A percentile compares a stretch with the other conserved stretches of the same genome.
phyloP scores from a whole-genome alignment of 2,888 invertebrate species.

The Chrysina gloriosa region DNA sequence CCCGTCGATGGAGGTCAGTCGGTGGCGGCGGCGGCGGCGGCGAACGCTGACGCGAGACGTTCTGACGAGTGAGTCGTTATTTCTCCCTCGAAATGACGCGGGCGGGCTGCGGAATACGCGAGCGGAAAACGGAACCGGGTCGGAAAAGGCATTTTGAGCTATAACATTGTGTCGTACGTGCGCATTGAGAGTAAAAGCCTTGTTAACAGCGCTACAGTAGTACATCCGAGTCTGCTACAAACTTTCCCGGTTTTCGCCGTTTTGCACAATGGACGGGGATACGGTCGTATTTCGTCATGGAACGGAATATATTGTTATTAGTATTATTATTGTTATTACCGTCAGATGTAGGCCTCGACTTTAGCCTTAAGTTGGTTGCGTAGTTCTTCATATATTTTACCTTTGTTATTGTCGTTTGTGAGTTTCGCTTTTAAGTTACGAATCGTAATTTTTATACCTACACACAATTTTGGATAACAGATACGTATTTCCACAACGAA shows the following conservation, averaged over 20 bases:
- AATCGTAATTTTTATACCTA: too few relatives aligned
- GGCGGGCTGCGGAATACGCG: slow-evolving; percentile 14
- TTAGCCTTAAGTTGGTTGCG: not conserved
- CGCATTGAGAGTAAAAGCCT: slow-evolving; percentile 32
- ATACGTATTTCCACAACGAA: not conserved
- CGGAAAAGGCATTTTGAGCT: slow-evolving; percentile 29
- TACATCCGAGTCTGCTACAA: slow-evolving; percentile 4
- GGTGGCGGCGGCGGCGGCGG: not conserved
- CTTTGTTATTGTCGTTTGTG: not conserved
- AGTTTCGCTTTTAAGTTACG: too few relatives aligned
- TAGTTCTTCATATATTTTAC: slow-evolving; percentile 11
- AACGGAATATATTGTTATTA: slow-evolving; percentile 13
- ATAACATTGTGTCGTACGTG: slow-evolving; percentile 35
- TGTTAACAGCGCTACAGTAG: slow-evolving; percentile 26
- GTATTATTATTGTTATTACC: slow-evolving; percentile 22
- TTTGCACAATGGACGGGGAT: slow-evolving; percentile 27
- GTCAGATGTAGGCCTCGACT: not conserved
- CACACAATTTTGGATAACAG: too few relatives aligned
- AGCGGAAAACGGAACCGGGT: slow-evolving; percentile 24
- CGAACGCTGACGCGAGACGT: slow-evolving; percentile 16
- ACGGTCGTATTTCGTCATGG: slow-evolving; percentile 15
- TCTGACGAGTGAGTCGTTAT: slow-evolving; percentile 31
- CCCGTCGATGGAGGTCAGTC: slow-evolving; percentile 24
- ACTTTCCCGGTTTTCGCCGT: slow-evolving; percentile 11
- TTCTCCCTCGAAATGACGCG: slow-evolving; percentile 23